Evolutionary conservation across 2,888 invertebrate genomes (phyloP).

Genomic region (Agrotis segetum): DNA sequence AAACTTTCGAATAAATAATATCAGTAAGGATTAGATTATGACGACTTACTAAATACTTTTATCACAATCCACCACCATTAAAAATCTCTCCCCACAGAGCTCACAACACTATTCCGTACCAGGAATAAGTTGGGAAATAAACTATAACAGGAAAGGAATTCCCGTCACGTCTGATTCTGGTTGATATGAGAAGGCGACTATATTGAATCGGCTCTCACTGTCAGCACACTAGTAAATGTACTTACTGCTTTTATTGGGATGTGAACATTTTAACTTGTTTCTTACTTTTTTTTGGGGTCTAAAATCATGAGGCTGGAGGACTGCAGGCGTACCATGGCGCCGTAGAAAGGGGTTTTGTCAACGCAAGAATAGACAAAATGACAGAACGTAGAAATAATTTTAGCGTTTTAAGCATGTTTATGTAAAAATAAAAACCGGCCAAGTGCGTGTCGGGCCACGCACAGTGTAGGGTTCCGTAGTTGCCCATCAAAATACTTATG

Average conservation of each 20-base stretch:
- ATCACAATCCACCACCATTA: background rate
- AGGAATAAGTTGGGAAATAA: slow-evolving; percentile 58
- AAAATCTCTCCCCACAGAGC: slow-evolving; percentile 1
- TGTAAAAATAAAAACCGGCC: too few species aligned
- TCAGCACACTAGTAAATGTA: slow-evolving; percentile 28
- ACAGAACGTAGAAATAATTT: too few species aligned
- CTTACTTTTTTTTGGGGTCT: background rate
- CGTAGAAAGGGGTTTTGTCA: too few species aligned
- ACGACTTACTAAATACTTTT: background rate
- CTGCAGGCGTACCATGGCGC: too few species aligned
- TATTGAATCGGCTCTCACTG: slow-evolving; percentile 65
- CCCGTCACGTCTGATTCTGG: slow-evolving; percentile 67
- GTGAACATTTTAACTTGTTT: slow-evolving; percentile 27
- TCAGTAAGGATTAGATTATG: too few species aligned
- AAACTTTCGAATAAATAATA: too few species aligned
- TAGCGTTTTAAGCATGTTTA: too few species aligned
- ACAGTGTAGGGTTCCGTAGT: too few species aligned
- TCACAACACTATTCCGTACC: slow-evolving; percentile 14
- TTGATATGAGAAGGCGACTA: slow-evolving; percentile 63
- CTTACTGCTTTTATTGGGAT: slow-evolving; percentile 27
- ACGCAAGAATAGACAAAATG: too few species aligned
- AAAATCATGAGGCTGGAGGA: too few species aligned
- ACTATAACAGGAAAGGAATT: slow-evolving; percentile 51
- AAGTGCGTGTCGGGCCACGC: too few species aligned
- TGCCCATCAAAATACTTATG: too few species aligned